Base-by-base conservation (phyloP, 2,888 invertebrate genomes). In the Lutraria lutraria region DNA sequence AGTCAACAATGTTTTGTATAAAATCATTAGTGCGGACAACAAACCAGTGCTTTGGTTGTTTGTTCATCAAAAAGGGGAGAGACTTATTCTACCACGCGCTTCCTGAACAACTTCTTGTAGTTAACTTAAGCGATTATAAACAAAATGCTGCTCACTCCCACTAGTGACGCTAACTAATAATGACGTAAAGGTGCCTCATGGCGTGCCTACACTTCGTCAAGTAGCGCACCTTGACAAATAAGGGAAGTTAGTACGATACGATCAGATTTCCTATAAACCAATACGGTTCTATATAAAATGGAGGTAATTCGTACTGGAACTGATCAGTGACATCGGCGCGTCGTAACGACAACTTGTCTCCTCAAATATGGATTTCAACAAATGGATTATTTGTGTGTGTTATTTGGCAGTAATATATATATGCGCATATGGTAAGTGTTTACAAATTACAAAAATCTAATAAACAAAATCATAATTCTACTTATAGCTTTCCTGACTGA, bases 361-460 rank as follows among this genome's bases (percentile, higher is more conserved):
- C 6, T 12, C 31, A 15, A 34, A 76, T 16, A 76, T 76, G 76
- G 76, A 76, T 76, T 76, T 76, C 76, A 76, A 76, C 31, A 76
- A 76, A 34, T 76, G 76, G 76, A 76, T 76, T 16, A 76, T 76
- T 76, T 76, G 34, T 8, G 76, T 76, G 15, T 34, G 29, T 13
- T 76, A 76, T 76, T 76, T 76, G 76, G 76, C 76, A 76, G 76
- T 76, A 16, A 34, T 34, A 34, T 76, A 19, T 76, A 76, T 76
- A 31, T 76, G 29, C 31, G 19, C 76, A 76, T 76, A 76, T 31
- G 25, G 76, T 76, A 76, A 34, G 76, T 76, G 31, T 16, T 34
- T 19, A 16, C 12, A 56, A 56, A 56, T 6, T 56, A 19, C 21
- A 56, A 56, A n/a, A 19, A 3, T 56, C 56, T 56, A 56, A 19